These are phyloP conservation scores for Moxostoma hubbsi DNA, from an alignment of 2,797 vertebrate species.

Conservation along the genomic window DNA sequence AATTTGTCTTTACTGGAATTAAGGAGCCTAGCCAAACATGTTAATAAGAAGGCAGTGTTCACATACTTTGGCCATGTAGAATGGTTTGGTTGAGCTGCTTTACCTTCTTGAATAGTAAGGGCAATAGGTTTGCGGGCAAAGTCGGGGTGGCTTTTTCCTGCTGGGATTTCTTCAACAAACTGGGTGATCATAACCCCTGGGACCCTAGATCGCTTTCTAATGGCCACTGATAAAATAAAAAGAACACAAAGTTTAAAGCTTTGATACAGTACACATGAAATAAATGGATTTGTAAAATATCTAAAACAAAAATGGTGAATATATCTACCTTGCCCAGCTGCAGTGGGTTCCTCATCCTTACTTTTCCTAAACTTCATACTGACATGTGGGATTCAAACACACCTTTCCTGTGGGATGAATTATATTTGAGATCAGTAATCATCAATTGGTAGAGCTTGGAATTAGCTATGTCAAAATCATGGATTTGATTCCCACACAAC, in stretches of 20 bases:
- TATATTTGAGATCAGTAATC: neutral
- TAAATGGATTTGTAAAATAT: neutral
- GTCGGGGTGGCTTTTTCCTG: slow-evolving; percentile 80
- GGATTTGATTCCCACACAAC: too few species aligned
- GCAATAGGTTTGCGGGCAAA: slow-evolving; percentile 85
- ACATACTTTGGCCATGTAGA: too few species aligned
- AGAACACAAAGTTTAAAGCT: neutral
- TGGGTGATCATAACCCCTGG: slow-evolving; percentile 85
- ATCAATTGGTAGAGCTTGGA: too few species aligned
- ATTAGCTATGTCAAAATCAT: too few species aligned
- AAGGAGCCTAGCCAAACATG: too few species aligned
- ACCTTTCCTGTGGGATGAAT: slow-evolving; percentile 25
- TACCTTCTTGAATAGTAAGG: slow-evolving; percentile 88
- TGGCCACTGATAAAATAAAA: slow-evolving; percentile 63
- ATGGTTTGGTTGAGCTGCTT: neutral
- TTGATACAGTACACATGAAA: too few species aligned
- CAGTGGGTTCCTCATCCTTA: slow-evolving; percentile 74
- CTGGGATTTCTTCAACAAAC: slow-evolving; percentile 80
- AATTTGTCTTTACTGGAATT: too few species aligned
- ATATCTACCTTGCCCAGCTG: slow-evolving; percentile 75
- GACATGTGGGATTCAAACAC: slow-evolving; percentile 8
- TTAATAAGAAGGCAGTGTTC: too few species aligned
- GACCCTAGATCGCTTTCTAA: slow-evolving; percentile 78
- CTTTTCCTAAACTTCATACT: slow-evolving; percentile 76
- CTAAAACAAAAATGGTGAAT: too few species aligned